A percentile compares a stretch with the other conserved stretches of the same genome.
These are phyloP conservation scores for Bombylius major DNA, from an alignment of 2,888 invertebrate genomes.

Conservation along the genomic window DNA sequence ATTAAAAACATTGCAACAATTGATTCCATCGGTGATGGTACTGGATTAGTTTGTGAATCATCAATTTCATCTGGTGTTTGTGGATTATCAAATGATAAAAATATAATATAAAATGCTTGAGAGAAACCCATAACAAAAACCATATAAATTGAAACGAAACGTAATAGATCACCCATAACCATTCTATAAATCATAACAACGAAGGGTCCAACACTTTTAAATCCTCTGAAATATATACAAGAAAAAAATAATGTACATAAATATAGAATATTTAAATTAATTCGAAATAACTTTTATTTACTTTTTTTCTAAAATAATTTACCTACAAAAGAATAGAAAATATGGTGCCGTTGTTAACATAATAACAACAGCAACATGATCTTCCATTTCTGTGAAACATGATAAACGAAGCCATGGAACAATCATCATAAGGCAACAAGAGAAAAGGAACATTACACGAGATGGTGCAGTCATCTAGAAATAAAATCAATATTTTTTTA, in stretches of 20 bases:
- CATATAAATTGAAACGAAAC: constrained; percentile 92
- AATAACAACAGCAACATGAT: constrained; percentile 80
- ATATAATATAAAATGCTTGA: constrained; percentile 89
- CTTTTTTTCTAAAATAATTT: constrained; percentile 10
- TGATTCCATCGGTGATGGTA: constrained; percentile 86
- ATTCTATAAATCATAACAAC: constrained; percentile 99
- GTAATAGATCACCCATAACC: constrained; percentile 89
- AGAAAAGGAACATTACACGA: constrained; percentile 87
- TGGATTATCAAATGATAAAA: constrained; percentile 75
- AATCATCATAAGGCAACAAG: constrained; percentile 76
- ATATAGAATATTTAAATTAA: not conserved
- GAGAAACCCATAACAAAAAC: constrained; percentile 97
- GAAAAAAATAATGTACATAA: too few species aligned
- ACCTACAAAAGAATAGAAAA: constrained; percentile 95
- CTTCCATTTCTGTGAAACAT: constrained; percentile 79
- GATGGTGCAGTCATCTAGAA: constrained; percentile 74
- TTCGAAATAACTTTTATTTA: not conserved
- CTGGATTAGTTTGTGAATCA: constrained; percentile 70
- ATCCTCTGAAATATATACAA: constrained; percentile 54
- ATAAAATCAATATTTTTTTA: not conserved
- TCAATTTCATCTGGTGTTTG: constrained; percentile 70
- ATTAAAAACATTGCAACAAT: constrained; percentile 97
- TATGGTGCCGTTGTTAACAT: constrained; percentile 95
- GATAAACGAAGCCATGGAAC: constrained; percentile 74
- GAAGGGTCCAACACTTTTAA: constrained; percentile 96